phyloP scores from a whole-genome alignment of 2,113 vertebrate genomes.

The Clarias gariepinus region DNA sequence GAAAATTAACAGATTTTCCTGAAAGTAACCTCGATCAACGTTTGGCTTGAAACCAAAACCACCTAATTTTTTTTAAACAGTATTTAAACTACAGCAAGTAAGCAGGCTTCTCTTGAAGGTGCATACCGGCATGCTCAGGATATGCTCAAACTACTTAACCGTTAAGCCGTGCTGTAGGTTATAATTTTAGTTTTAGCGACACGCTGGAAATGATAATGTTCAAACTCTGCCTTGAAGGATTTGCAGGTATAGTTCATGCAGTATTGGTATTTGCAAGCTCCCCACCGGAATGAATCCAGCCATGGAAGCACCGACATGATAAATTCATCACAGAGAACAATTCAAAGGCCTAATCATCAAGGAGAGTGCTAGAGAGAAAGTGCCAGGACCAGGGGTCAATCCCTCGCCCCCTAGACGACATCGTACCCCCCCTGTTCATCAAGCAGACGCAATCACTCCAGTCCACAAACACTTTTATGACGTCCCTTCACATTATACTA shows the following conservation, averaged over 20 bases:
- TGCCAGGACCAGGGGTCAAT: constrained; percentile 42
- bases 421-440: constrained; percentile 28
- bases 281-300: neutral
- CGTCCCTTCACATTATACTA: neutral
- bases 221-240: neutral
- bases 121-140: neutral
- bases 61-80: neutral
- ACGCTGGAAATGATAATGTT: neutral
- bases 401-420: constrained; percentile 31
- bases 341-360: neutral
- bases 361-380: neutral
- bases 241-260: neutral
- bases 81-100: too few relatives aligned
- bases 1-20: constrained; percentile 7
- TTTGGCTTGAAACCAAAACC: neutral
- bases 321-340: neutral
- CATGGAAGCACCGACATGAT: too few relatives aligned
- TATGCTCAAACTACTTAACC: neutral
- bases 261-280: neutral
- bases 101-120: neutral
- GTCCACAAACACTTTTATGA: neutral
- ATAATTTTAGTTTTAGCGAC: neutral
- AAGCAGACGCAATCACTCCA: constrained; percentile 15
- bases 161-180: neutral
- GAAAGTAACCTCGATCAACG: neutral